These are phyloP conservation scores for Temnopleurus reevesii DNA, from an alignment of 53 echinoderm and acorn worm species.

Conservation along the genomic window DNA sequence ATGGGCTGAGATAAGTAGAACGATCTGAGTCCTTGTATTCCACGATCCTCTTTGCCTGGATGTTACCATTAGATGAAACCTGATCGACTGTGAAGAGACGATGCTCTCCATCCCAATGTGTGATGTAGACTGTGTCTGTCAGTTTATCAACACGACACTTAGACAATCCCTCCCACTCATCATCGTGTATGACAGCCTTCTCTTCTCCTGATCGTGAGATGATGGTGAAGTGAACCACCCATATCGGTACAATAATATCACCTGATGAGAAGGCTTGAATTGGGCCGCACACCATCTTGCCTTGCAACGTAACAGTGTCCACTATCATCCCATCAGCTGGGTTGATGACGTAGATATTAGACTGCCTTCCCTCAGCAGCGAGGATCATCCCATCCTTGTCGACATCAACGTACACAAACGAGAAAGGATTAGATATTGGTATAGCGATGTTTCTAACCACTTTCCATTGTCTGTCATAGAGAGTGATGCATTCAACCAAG, in stretches of 20 bases:
- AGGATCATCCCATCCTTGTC: conserved; percentile 1
- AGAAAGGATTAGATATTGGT: neutral
- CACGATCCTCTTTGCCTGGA: no score
- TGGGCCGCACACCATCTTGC: neutral
- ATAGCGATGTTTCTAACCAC: neutral
- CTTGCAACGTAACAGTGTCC: no score
- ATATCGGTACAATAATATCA: neutral
- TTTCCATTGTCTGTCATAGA: conserved; percentile 9
- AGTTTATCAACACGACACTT: neutral
- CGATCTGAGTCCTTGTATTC: no score
- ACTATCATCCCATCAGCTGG: no score
- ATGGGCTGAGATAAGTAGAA: no score
- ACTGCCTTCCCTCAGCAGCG: neutral
- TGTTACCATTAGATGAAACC: no score
- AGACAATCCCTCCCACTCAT: neutral
- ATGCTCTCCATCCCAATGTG: no score
- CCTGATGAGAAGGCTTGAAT: neutral
- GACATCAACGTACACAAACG: neutral
- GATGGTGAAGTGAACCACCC: neutral
- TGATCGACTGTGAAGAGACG: no score
- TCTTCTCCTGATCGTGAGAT: neutral
- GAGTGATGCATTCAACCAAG: neutral
- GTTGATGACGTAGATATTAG: conserved; percentile 16
- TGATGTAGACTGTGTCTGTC: neutral
- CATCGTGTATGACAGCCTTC: neutral